Conservation (phyloP, 1,140 invertebrate genomes). For the Drosophila nigromelanica region DNA sequence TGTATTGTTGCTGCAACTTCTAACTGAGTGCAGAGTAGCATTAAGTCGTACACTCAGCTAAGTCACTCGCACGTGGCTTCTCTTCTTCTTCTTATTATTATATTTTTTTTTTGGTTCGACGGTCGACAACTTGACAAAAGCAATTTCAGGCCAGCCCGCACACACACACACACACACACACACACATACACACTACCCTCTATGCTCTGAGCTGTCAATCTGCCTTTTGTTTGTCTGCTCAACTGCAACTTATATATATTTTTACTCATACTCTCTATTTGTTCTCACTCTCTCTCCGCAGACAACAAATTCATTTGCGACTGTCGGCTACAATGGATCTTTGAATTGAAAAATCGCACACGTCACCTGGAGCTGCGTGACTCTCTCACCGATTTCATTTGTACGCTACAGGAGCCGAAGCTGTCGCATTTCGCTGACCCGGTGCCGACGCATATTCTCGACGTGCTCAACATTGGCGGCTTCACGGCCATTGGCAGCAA, state of each 20-base stretch:
- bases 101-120: background rate
- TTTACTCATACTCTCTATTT: slow-evolving; percentile 12
- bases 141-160: slow-evolving; percentile 59
- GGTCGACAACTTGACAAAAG: slow-evolving; percentile 69
- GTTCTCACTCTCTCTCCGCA: slow-evolving; percentile 78
- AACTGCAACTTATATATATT: slow-evolving; percentile 22
- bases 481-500: slow-evolving; percentile 75
- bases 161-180: slow-evolving; percentile 26
- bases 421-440: slow-evolving; percentile 74
- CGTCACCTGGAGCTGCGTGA: slow-evolving; percentile 87
- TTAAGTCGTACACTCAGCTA: background rate
- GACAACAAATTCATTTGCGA: slow-evolving; percentile 92
- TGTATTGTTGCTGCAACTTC: too few species aligned
- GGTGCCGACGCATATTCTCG: slow-evolving; percentile 70
- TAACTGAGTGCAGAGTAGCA: slow-evolving; percentile 1
- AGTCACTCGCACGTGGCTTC: too few species aligned
- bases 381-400: slow-evolving; percentile 88
- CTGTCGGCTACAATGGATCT: slow-evolving; percentile 91
- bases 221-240: slow-evolving; percentile 28
- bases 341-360: slow-evolving; percentile 89
- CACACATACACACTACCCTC: slow-evolving; percentile 1
- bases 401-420: slow-evolving; percentile 86
- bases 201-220: slow-evolving; percentile 34
- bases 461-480: slow-evolving; percentile 69
- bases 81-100: too few species aligned